These are phyloP conservation scores for Babylonia areolata DNA, from an alignment of 1,140 invertebrate genomes.

Conservation along the genomic window DNA sequence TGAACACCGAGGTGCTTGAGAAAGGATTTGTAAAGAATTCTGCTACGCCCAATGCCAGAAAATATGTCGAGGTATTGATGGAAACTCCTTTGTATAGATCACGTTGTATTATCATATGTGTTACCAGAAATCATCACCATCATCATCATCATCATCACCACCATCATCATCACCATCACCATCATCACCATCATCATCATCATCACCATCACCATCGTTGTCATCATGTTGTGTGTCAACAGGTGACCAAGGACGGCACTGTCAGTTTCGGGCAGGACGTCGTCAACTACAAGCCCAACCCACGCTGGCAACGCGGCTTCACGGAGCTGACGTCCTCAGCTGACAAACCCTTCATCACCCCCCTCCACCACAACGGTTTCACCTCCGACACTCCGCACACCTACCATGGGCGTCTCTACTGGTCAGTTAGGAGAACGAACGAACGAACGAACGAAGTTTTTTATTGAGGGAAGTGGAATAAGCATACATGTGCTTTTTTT, in stretches of 20 bases:
- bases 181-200: not conserved
- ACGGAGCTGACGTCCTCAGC: not conserved
- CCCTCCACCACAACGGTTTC: not conserved
- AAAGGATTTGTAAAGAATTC: no score
- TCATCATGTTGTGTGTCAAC: no score
- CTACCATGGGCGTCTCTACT: not conserved
- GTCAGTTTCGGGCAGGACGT: not conserved
- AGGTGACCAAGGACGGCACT: conserved; percentile 8
- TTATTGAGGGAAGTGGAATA: no score
- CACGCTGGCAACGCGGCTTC: not conserved
- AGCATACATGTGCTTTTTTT: no score
- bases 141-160: not conserved
- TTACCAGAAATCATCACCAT: not conserved
- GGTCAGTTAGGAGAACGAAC: no score
- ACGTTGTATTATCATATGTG: not conserved
- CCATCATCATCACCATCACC: not conserved
- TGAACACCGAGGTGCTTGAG: no score
- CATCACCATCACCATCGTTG: not conserved
- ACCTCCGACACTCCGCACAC: not conserved
- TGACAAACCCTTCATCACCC: conserved; percentile 2
- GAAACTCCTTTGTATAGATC: not conserved
- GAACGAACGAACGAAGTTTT: no score
- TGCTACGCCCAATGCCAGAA: no score
- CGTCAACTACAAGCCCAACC: not conserved
- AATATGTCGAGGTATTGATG: no score